Percentiles rank a stretch among this genome's conserved stretches.
Evolutionary conservation across 2,888 invertebrate genomes (phyloP).

Genomic region (Dugesia japonica): DNA sequence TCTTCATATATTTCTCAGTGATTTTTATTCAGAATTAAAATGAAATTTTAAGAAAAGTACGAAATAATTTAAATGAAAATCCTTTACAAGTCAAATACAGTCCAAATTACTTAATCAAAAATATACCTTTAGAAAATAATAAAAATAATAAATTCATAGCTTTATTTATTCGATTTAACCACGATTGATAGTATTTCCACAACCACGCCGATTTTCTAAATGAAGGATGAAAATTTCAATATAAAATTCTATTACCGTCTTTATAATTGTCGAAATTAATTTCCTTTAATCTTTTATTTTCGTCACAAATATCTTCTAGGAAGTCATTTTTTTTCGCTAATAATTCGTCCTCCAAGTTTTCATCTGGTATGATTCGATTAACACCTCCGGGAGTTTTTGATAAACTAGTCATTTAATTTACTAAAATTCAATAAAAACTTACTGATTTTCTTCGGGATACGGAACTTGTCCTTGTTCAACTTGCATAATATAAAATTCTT

Average conservation of each 20-base stretch:
- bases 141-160: no score
- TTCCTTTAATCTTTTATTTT: neutral
- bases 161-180: neutral
- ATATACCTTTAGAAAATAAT: no score
- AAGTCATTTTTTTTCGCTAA: neutral
- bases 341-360: neutral
- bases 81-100: no score
- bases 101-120: no score
- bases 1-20: no score
- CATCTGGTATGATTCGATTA: neutral
- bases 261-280: neutral
- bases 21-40: no score
- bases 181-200: neutral
- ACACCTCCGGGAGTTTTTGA: neutral
- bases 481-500: neutral
- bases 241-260: neutral
- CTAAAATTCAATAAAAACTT: no score
- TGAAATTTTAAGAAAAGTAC: no score
- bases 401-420: no score
- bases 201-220: neutral
- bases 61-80: no score
- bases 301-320: neutral
- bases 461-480: neutral
- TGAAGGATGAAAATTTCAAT: no score
- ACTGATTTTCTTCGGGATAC: neutral